phyloP scores from a whole-genome alignment of 2,113 vertebrate genomes.

The Ctenodactylus gundi region DNA sequence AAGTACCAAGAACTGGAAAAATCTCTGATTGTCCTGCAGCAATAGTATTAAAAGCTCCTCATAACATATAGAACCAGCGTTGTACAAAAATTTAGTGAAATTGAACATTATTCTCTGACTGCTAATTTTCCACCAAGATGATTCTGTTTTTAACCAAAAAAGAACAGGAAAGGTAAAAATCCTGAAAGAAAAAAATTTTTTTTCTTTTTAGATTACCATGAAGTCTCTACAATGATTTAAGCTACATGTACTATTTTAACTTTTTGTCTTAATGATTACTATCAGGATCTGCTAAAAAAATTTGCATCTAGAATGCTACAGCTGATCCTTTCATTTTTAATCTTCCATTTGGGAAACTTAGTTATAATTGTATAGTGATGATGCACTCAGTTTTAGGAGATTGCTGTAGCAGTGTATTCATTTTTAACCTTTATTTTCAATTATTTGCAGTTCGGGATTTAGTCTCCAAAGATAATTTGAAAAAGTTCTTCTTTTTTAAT shows the following conservation, averaged over 20 bases:
- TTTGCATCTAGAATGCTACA: slow-evolving; percentile 80
- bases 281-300: slow-evolving; percentile 77
- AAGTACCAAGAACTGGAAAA: slow-evolving; percentile 71
- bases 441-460: slow-evolving; percentile 74
- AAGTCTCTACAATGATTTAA: slow-evolving; percentile 66
- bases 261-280: slow-evolving; percentile 80
- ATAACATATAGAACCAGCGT: slow-evolving; percentile 61
- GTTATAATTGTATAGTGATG: slow-evolving; percentile 79
- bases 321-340: slow-evolving; percentile 80
- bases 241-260: slow-evolving; percentile 74
- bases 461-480: slow-evolving; percentile 65
- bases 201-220: slow-evolving; percentile 36
- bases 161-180: slow-evolving; percentile 83
- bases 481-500: slow-evolving; percentile 47
- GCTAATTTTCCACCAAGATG: slow-evolving; percentile 82
- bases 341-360: slow-evolving; percentile 78
- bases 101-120: slow-evolving; percentile 65
- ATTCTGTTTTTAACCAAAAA: slow-evolving; percentile 78
- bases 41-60: slow-evolving; percentile 61
- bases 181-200: slow-evolving; percentile 16
- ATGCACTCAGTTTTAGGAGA: slow-evolving; percentile 73
- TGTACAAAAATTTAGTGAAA: slow-evolving; percentile 69
- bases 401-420: slow-evolving; percentile 77
- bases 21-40: slow-evolving; percentile 73
- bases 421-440: slow-evolving; percentile 77